Evolutionary conservation across 2,113 vertebrate genomes (phyloP), one percentile per base, ranked within the genome.

Genomic region (Tringa solitaria): DNA sequence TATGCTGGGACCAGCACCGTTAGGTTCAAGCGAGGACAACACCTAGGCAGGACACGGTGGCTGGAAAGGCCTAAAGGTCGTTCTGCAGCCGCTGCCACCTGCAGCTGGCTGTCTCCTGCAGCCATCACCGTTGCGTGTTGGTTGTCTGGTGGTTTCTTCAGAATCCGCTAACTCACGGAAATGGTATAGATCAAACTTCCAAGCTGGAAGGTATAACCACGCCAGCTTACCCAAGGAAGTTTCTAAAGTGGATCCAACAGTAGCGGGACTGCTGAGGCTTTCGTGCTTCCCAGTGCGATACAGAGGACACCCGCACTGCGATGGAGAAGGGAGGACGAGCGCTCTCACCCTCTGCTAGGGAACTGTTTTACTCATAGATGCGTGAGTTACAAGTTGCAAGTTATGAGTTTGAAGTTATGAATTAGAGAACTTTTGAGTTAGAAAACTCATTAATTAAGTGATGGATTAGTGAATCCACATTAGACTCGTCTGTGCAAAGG

Each of bases 221-320:
- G 3, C 10, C 30, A 45, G n/a, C 22, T 33, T 18, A 46, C 9
- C 14, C 70, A 64, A n/a, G 64, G 15, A 22, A 17, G 8, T 3
- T 37, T 54, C 56, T 32, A 37, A 46, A 56, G 22, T 11, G 7
- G 60, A 13, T 57, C 60, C 33, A 56, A 21, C 27, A 46, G 23
- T 39, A 74, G 60, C 8, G 2, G 0, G 43, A 54, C 27, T 37
- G 33, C 37, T 39, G 50, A 56, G 60, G 50, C 22, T 56, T 22
- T 46, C 2, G 2, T 26, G 50, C 28, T 64, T 46, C 39, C 39
- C 5, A 0, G 22, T 33, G 60, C 14, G n/a, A 65, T 1, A 12
- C 2, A 30, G 46, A 19, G 19, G 37, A 60, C 1, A 4, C 33
- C 50, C 0, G 1, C 33, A 14, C 14, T 1, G 1, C 5, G 27